Base-by-base conservation (phyloP, 2,113 vertebrate genomes). In the Osmerus mordax region DNA sequence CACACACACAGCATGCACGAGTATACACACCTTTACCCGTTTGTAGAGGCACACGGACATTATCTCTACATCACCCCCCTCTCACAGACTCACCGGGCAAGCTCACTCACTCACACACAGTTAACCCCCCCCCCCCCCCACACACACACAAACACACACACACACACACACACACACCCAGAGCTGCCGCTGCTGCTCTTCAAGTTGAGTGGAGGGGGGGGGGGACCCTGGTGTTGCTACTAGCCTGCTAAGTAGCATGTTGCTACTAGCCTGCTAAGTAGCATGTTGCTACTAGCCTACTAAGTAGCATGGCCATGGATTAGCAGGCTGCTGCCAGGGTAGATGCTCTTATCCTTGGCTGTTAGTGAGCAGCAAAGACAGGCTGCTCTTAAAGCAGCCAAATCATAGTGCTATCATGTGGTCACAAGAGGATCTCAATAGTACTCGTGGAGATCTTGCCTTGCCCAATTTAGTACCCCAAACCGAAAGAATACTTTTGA, bases 301-400 rank as follows among this genome's bases (percentile, higher is more conserved):
- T 87, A 87, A 89, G 90, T 85, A 83, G 79, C 79, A 76, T 80
- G 78, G 75, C 72, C 77, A 58, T 81, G 84, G 87, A 90, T 90
- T 86, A 88, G 72, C 74, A 70, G 81, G 69, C 65, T 66, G 67
- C 75, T 78, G 80, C 77, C 80, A 83, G 84, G 78, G 81, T 75
- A 67, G 65, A 69, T 72, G 74, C 73, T 65, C 83, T 87, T 80
- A 84, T 87, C 84, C 69, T 65, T 29, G 9, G 80, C 85, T 89
- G 84, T 74, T 65, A 79, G 71, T 72, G n/a, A 79, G 81, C 80
- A 59, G 56, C 68, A 36, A 66, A 47, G 65, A 36, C 79, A 83
- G 84, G 80, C 80, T 78, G 55, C 59, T 81, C 78, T 76, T 78
- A 83, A 68, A 56, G 70, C 81, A 83, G 78, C 77, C 77, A 79